Percentiles rank a stretch among this genome's conserved stretches.
Evolutionary conservation across 2,888 invertebrate genomes (phyloP).

Genomic region (Lathronympha strigana): DNA sequence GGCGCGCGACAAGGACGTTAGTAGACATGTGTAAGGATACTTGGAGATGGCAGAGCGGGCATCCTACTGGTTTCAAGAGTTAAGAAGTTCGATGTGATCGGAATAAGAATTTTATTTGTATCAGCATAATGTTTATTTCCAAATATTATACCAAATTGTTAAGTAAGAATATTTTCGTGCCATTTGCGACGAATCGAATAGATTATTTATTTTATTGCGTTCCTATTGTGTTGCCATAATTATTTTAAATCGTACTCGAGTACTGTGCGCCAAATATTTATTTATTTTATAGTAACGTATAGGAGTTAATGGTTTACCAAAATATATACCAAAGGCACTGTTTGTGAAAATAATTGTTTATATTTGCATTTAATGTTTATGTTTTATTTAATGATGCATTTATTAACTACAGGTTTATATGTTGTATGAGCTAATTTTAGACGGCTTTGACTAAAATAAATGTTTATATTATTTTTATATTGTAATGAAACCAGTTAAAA

Average conservation of each 20-base stretch:
- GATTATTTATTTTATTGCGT: conserved; percentile 43
- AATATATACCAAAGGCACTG: conserved; percentile 25
- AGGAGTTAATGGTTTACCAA: conserved; percentile 33
- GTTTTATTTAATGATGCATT: too few relatives aligned
- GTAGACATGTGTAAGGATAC: conserved; percentile 94
- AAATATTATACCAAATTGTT: conserved; percentile 25
- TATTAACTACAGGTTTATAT: too few relatives aligned
- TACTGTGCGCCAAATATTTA: conserved; percentile 21
- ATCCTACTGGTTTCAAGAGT: conserved; percentile 89
- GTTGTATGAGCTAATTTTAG: too few relatives aligned
- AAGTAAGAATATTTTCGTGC: conserved; percentile 23
- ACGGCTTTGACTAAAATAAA: too few relatives aligned
- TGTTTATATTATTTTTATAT: too few relatives aligned
- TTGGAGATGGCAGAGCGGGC: conserved; percentile 94
- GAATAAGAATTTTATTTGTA: neutral
- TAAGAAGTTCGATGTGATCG: conserved; percentile 18
- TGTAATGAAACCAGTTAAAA: too few relatives aligned
- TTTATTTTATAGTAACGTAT: conserved; percentile 18
- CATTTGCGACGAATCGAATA: conserved; percentile 15
- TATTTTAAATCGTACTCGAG: conserved; percentile 40
- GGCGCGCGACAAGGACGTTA: conserved; percentile 90
- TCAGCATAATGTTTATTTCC: neutral
- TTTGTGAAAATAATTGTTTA: neutral
- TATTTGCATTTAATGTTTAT: neutral
- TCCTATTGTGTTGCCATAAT: conserved; percentile 53